Conservation (phyloP, 30 jellyfish, hydroid and myxozoan genomes). For the Aurelia aurita complex sp. Pacific region DNA sequence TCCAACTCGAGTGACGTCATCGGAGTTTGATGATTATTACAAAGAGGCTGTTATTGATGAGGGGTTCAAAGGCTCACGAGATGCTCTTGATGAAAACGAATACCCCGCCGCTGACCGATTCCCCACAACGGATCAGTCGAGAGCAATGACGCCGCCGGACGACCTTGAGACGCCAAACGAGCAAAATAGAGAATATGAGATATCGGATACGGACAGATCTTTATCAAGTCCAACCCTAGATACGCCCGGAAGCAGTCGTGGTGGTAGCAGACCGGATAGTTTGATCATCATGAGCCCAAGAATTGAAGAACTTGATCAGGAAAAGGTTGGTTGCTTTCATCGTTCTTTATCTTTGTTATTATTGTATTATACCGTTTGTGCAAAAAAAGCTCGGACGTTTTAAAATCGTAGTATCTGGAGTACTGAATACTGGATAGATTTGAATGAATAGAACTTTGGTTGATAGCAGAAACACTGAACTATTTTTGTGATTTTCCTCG, state of each 20-base stretch:
- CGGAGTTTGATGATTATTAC: constrained; percentile 50
- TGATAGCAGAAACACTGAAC: too few species aligned
- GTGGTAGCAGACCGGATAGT: constrained; percentile 69
- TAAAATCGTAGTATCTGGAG: neutral
- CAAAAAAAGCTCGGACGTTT: neutral
- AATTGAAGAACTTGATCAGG: constrained; percentile 81
- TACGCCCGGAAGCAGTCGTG: constrained; percentile 48
- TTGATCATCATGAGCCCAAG: constrained; percentile 40
- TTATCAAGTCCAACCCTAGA: constrained; percentile 27
- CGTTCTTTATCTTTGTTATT: neutral
- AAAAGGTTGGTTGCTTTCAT: constrained; percentile 62
- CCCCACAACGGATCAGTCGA: constrained; percentile 30
- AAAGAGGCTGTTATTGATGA: constrained; percentile 40
- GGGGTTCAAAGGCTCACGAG: constrained; percentile 79
- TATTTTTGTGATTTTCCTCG: too few species aligned
- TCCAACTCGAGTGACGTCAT: constrained; percentile 61
- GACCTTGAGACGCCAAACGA: constrained; percentile 15
- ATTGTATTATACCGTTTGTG: neutral
- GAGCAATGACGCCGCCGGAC: constrained; percentile 10
- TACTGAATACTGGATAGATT: too few species aligned
- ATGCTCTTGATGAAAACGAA: constrained; percentile 74
- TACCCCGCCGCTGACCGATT: constrained; percentile 4
- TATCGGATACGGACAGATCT: neutral
- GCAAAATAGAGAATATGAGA: neutral
- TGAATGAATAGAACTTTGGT: too few species aligned